These are phyloP conservation scores for Ursus arctos DNA, from an alignment of 2,113 vertebrate species.

Conservation along the genomic window DNA sequence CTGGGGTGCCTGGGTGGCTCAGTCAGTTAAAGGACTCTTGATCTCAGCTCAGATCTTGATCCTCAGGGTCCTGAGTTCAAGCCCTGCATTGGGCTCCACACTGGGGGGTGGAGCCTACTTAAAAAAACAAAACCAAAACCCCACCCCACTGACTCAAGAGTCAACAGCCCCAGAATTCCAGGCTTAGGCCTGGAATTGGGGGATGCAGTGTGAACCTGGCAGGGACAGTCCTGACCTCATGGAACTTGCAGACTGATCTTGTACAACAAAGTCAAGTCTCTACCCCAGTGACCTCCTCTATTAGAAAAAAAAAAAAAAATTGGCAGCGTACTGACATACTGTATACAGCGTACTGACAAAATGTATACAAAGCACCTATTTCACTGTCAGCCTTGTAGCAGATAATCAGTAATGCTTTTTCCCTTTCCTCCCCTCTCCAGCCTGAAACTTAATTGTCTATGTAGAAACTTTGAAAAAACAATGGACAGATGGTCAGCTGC, in stretches of 20 bases:
- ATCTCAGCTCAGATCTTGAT: not conserved
- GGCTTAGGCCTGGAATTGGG: not conserved
- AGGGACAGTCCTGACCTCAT: not conserved
- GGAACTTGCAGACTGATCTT: not conserved
- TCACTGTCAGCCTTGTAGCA: not conserved
- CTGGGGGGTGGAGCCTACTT: not conserved
- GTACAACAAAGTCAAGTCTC: not conserved
- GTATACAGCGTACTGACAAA: not conserved
- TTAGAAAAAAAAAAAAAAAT: not conserved
- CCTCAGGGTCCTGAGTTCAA: not conserved
- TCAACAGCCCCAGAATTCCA: not conserved
- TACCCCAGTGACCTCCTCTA: not conserved
- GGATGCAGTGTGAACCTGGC: not conserved
- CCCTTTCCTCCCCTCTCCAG: not conserved
- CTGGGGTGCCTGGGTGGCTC: not conserved
- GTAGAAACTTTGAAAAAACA: constrained; percentile 52
- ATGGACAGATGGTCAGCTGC: constrained; percentile 61
- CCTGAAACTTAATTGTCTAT: constrained; percentile 28
- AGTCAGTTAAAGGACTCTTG: not conserved
- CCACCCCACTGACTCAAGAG: not conserved
- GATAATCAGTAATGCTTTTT: not conserved
- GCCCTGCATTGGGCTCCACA: not conserved
- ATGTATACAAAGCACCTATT: not conserved
- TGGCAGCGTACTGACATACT: too few relatives aligned
- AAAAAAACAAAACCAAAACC: not conserved